Base-by-base conservation (phyloP, 2,888 invertebrate genomes). In the Calliopum simillimum region DNA sequence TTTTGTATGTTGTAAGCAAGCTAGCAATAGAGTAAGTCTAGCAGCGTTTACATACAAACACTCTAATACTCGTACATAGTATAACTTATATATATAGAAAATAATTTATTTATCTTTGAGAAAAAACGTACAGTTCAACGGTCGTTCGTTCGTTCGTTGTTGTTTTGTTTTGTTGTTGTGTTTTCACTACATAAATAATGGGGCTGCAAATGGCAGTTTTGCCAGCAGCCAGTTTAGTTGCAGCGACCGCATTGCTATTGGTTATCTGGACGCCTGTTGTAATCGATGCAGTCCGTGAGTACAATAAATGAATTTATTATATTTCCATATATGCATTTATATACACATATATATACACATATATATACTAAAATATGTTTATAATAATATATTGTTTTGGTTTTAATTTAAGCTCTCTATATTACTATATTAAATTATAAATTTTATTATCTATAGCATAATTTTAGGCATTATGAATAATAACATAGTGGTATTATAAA, bases 201-300 rank as follows among this genome's bases (percentile, higher is more conserved):
- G 86, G 86, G 84, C 82, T 86, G 85, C 86, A 84, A 82, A 81
- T 85, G 84, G 85, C 85, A 80, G 79, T 78, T 77, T 74, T 79
- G 79, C 79, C 81, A 79, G 84, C 80, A 82, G 82, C 81, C 83
- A 82, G 79, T 81, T 74, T 81, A 80, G 81, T 84, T 83, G 85
- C 85, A 84, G 81, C 79, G 73, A 79, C 77, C 76, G 69, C 75
- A 61, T 73, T 74, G 58, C 76, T 85, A 78, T 78, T 85, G 80
- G 80, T 85, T 76, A 76, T 81, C 79, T 80, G 86, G 82, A 81
- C 80, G 70, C 81, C 83, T 76, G 75, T 78, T 77, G 74, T 79
- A 76, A 82, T 85, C 77, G 81, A 85, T 82, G 86, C 86, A 84
- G 82, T 81, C 81, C 85, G 85, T 86, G 81, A 86, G 86, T 86